phyloP scores from a whole-genome alignment of 2,888 invertebrate genomes.

The Sphaerophoria rueppellii region DNA sequence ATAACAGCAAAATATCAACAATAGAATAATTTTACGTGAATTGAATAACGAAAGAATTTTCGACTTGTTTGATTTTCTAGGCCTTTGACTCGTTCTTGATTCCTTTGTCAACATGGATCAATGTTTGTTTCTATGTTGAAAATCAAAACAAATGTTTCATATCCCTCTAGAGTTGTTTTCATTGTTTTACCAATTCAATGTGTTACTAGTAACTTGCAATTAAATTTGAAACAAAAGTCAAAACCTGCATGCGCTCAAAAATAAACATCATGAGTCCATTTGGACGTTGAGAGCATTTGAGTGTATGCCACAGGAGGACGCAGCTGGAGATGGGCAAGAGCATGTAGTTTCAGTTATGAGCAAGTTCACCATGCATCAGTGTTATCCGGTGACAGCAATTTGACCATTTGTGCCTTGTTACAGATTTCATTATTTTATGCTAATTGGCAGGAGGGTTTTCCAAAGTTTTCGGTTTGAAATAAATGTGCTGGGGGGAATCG shows the following conservation, averaged over 20 bases:
- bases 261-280: constrained; percentile 12
- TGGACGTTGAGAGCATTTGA: constrained; percentile 20
- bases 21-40: constrained; percentile 4
- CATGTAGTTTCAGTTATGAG: background rate
- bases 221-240: constrained; percentile 16
- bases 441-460: background rate
- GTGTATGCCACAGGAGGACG: constrained; percentile 29
- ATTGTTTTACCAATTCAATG: background rate
- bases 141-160: constrained; percentile 8
- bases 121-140: too few species aligned
- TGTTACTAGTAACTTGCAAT: background rate
- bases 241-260: constrained; percentile 28
- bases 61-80: constrained; percentile 21
- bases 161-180: constrained; percentile 7
- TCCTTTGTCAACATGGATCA: constrained; percentile 17
- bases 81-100: constrained; percentile 18
- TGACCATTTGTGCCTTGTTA: constrained; percentile 5
- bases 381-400: background rate
- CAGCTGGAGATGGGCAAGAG: constrained; percentile 21
- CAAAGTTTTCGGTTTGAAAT: too few species aligned
- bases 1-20: constrained; percentile 20
- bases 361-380: background rate
- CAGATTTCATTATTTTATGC: background rate
- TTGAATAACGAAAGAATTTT: constrained; percentile 13
- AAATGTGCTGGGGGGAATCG: too few species aligned